Conservation (phyloP, 1,140 invertebrate species). For the Temnothorax nylanderi region DNA sequence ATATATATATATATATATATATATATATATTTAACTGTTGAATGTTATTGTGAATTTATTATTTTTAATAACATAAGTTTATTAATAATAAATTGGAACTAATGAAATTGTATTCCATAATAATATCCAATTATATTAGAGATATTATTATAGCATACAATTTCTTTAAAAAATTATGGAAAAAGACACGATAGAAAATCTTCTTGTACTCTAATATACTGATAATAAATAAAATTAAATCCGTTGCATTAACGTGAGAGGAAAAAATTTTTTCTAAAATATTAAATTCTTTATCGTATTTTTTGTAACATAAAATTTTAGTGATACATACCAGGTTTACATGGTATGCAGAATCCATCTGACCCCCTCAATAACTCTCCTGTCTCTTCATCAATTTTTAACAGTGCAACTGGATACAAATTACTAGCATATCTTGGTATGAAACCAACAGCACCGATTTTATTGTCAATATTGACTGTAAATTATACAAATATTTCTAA, state of each 20-base stretch:
- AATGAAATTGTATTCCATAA: too few species aligned
- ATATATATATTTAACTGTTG: too few species aligned
- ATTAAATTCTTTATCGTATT: background rate
- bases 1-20: too few species aligned
- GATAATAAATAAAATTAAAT: background rate
- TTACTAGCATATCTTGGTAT: constrained; percentile 89
- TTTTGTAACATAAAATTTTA: background rate
- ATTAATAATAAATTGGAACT: too few species aligned
- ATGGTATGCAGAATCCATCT: constrained; percentile 92
- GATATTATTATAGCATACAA: too few species aligned
- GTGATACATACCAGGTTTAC: constrained; percentile 87
- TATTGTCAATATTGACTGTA: constrained; percentile 96
- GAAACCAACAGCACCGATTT: constrained; percentile 97
- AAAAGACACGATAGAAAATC: too few species aligned
- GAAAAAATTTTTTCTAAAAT: background rate
- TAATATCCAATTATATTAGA: too few species aligned
- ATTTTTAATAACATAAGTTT: too few species aligned
- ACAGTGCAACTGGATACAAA: constrained; percentile 90
- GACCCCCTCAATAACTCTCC: constrained; percentile 91
- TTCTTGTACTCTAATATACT: background rate
- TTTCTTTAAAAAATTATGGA: too few species aligned
- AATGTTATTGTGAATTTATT: too few species aligned
- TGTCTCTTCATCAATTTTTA: constrained; percentile 93
- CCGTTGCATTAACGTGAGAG: background rate
- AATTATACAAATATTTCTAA: constrained; percentile 44